phyloP scores from a whole-genome alignment of 1,140 invertebrate genomes.

The Liolophura sinensis region DNA sequence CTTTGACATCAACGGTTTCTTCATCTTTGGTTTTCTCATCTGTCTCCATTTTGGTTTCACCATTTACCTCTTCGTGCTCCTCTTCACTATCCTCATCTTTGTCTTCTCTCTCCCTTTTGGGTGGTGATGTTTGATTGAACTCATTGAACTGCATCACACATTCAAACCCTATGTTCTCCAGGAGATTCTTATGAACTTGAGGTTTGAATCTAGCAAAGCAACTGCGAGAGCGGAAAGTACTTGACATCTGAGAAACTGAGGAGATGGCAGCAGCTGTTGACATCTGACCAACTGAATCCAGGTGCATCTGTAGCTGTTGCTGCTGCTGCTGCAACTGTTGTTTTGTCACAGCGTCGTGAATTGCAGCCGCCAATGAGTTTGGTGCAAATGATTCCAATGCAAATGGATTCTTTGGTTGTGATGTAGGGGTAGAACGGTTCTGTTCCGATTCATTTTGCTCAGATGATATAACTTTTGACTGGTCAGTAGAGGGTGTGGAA shows the following conservation, averaged over 20 bases:
- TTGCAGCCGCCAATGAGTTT: no score
- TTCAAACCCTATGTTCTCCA: slow-evolving; percentile 93
- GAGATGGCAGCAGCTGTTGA: slow-evolving; percentile 7
- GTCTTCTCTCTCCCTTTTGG: slow-evolving; percentile 58
- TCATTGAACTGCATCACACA: slow-evolving; percentile 97
- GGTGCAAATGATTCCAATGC: no score
- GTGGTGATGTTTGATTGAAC: slow-evolving; percentile 71
- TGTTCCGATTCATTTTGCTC: no score
- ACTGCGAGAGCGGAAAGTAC: slow-evolving; percentile 64
- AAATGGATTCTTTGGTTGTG: no score
- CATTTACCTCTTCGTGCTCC: slow-evolving; percentile 29
- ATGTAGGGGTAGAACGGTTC: no score
- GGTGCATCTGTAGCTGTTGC: not conserved
- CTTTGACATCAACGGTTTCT: slow-evolving; percentile 21
- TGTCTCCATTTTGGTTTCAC: slow-evolving; percentile 19
- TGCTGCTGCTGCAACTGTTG: no score
- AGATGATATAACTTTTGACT: no score
- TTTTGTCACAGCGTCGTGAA: no score
- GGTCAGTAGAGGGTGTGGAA: no score
- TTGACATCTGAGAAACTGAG: slow-evolving; percentile 29
- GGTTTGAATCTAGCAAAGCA: slow-evolving; percentile 61
- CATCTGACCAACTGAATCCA: slow-evolving; percentile 4
- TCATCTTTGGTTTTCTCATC: slow-evolving; percentile 28
- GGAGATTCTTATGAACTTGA: slow-evolving; percentile 85
- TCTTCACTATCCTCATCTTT: slow-evolving; percentile 28